Percentiles rank a stretch among this genome's conserved stretches.
Evolutionary conservation across 2,888 invertebrate species (phyloP).

Genomic region (Trachelus iudaicus): DNA sequence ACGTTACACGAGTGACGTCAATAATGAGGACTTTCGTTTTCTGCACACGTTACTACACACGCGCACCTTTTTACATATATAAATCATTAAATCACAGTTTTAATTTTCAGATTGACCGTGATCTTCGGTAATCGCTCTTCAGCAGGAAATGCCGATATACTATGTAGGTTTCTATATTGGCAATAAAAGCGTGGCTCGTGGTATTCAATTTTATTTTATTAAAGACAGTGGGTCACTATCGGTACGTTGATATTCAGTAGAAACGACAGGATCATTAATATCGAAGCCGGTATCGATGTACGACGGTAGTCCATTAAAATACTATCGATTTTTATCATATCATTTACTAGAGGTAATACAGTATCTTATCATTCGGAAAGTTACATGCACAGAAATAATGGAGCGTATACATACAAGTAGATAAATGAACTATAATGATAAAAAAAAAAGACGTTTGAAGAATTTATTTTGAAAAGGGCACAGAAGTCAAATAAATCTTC

Average conservation of each 20-base stretch:
- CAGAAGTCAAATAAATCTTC: not conserved
- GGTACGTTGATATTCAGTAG: not conserved
- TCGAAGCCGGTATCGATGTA: not conserved
- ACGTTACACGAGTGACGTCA: not conserved
- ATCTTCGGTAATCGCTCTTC: not conserved
- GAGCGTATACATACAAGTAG: no score
- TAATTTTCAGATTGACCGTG: not conserved
- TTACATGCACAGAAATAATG: no score
- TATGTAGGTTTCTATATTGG: not conserved
- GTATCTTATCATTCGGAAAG: no score
- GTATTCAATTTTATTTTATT: not conserved
- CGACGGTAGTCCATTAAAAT: not conserved
- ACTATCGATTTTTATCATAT: not conserved
- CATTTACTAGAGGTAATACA: not conserved
- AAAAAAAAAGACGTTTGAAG: no score
- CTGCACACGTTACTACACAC: not conserved
- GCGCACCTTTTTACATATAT: not conserved
- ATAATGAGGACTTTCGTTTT: not conserved
- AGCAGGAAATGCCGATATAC: not conserved
- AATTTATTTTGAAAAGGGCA: no score
- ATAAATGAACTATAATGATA: no score
- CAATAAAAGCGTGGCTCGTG: not conserved
- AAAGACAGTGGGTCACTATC: not conserved
- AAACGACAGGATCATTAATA: not conserved
- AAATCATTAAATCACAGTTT: not conserved